These are phyloP conservation scores for Chloroceryle inda DNA, from an alignment of 2,797 vertebrate genomes.

Conservation along the genomic window DNA sequence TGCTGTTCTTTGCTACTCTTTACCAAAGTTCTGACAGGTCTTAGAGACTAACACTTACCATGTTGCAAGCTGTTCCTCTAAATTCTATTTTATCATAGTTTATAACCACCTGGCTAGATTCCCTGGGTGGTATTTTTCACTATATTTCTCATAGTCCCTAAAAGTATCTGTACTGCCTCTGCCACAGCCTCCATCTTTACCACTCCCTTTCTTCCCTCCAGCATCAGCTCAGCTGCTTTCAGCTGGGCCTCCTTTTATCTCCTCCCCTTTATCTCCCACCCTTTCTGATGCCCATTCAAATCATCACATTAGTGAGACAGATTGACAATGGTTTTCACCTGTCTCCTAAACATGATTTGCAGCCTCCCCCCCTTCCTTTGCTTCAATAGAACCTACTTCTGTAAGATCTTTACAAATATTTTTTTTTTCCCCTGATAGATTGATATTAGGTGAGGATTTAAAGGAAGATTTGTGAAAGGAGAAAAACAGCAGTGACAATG, in stretches of 20 bases:
- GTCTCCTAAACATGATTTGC: not conserved
- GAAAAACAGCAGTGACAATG: not conserved
- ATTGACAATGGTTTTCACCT: not conserved
- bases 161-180: not conserved
- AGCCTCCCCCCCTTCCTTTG: not conserved
- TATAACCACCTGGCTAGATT: conserved; percentile 35
- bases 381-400: not conserved
- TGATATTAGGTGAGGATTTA: not conserved
- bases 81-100: conserved; percentile 28
- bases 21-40: conserved; percentile 53
- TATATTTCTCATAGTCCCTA: not conserved
- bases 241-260: not conserved
- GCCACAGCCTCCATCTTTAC: not conserved
- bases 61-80: conserved; percentile 37
- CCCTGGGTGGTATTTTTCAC: conserved; percentile 15
- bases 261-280: not conserved
- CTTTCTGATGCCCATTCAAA: not conserved
- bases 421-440: not conserved
- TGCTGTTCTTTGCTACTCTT: conserved; percentile 39
- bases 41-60: conserved; percentile 56
- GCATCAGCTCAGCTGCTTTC: not conserved
- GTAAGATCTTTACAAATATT: not conserved
- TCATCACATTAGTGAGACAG: not conserved
- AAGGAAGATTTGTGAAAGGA: not conserved
- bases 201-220: not conserved